Evolutionary conservation across 2,888 invertebrate species (phyloP), one percentile per base, ranked within the genome.

Genomic region (Eupithecia subumbrata): DNA sequence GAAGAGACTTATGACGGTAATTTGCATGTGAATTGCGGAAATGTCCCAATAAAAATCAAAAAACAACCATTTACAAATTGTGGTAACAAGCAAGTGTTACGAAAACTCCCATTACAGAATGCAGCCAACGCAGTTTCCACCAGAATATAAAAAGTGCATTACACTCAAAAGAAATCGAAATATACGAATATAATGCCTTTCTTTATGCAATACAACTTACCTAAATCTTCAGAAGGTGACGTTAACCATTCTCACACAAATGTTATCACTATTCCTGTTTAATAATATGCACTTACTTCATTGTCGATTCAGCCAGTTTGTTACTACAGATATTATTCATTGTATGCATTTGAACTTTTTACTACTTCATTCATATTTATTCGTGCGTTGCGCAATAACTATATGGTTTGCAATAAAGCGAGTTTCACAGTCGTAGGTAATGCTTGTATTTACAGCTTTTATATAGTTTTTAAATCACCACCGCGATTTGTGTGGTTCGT

Each of bases 321-420:
- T 71, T 73, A 68, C 64, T 56, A 67, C 68, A 71, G 73, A 48
- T 60, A 67, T 30, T 30, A 30, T 40, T 63, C 75, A 77, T 70
- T 76, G 76, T 78, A 74, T 68, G 78, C 76, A 63, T 73, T 25
- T 74, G 66, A 60, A 72, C 34, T 69, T 72, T 79, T 78, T 77
- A 77, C 82, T 80, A 78, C 81, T 79, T 77, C 75, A 79, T 81
- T 82, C 79, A 82, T 80, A 81, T 82, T 82, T 82, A 76, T 74
- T 74, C 64, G 56, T 77, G 80, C 80, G 79, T 75, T 69, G 66
- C 64, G 80, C 78, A 78, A 82, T 82, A 82, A 83, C 68, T 68
- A 81, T 81, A 79, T 75, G 78, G 73, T 71, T 71, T 79, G 68
- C 79, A 78, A 74, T 74, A 76, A 73, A 71, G 72, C 75, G 76